These are phyloP conservation scores for Protodeltote pygarga DNA, from an alignment of 2,888 invertebrate genomes.

Conservation along the genomic window DNA sequence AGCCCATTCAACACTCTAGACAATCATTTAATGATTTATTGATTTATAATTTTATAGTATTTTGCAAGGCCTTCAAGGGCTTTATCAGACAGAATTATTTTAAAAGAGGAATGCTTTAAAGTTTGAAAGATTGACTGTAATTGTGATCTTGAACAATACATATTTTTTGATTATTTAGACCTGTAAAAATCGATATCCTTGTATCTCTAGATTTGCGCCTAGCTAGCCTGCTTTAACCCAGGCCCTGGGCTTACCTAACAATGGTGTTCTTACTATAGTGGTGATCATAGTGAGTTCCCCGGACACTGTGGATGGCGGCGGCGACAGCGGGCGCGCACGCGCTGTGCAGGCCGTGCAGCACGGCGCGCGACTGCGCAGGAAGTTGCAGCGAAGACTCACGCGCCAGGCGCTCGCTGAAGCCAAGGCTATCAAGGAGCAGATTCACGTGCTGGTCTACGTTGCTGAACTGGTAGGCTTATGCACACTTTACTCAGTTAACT, in stretches of 20 bases:
- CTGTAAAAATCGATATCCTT: too few species aligned
- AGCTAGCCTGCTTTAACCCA: too few species aligned
- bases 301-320: constrained; percentile 60
- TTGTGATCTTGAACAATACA: too few species aligned
- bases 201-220: too few species aligned
- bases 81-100: too few species aligned
- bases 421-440: constrained; percentile 92
- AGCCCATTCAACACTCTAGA: constrained; percentile 21
- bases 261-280: constrained; percentile 64
- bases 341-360: constrained; percentile 93
- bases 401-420: constrained; percentile 93
- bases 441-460: constrained; percentile 92
- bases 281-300: constrained; percentile 80
- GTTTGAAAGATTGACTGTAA: too few species aligned
- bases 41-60: background rate
- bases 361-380: constrained; percentile 91
- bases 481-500: background rate
- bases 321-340: constrained; percentile 80
- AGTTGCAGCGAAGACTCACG: constrained; percentile 92
- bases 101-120: too few species aligned
- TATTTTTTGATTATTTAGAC: too few species aligned
- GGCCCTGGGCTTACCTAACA: constrained; percentile 7
- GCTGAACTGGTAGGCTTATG: constrained; percentile 90
- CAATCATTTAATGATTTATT: background rate
- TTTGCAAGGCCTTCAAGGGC: too few species aligned